Base-by-base conservation (phyloP, 2,797 vertebrate genomes). In the Leptodactylus fallax region DNA sequence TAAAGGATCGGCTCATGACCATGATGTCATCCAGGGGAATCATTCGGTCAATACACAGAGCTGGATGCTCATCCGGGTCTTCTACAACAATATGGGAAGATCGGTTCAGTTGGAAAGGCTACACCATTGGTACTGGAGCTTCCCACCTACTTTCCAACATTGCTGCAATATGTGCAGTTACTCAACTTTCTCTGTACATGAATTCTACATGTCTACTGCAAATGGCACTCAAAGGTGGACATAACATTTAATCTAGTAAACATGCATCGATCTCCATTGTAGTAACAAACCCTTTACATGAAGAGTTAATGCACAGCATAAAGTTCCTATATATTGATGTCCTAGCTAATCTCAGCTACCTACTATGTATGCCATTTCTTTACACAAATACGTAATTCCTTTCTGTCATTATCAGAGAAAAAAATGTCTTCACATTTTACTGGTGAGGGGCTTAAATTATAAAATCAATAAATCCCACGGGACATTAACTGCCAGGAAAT, bases 401-500 rank as follows among this genome's bases (percentile, higher is more conserved):
- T 83, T 79, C 80, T 86, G 72, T 86, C 88, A 87, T 86, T 86
- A 89, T 79, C 74, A 79, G 85, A 79, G 69, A 67, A 71, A 86
- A 83, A 87, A 89, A 86, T 72, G 88, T 83, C 88, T 89, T 87
- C n/a, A 56, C 85, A 63, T 89, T 86, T 89, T 89, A 87, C 80
- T 86, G 88, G 88, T 86, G 88, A 87, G 80, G 84, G 88, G 63
- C 79, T 89, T 83, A 89, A 89, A 89, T 87, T 9, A 89, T 82
- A 87, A 89, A 89, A 89, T 89, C 88, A 89, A 89, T 89, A 89
- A 13, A 47, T 89, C 88, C 74, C 79, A 86, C 78, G 74, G 88
- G 88, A 83, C 80, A 83, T 89, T 89, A 87, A 87, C 80, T 86
- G 72, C 85, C 88, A 89, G 85, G 85, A 89, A 89, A 89, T 89